Percentiles rank a stretch among this genome's conserved stretches.
Evolutionary conservation across 2,797 vertebrate genomes (phyloP).

Genomic region (Pantherophis alleghaniensis): DNA sequence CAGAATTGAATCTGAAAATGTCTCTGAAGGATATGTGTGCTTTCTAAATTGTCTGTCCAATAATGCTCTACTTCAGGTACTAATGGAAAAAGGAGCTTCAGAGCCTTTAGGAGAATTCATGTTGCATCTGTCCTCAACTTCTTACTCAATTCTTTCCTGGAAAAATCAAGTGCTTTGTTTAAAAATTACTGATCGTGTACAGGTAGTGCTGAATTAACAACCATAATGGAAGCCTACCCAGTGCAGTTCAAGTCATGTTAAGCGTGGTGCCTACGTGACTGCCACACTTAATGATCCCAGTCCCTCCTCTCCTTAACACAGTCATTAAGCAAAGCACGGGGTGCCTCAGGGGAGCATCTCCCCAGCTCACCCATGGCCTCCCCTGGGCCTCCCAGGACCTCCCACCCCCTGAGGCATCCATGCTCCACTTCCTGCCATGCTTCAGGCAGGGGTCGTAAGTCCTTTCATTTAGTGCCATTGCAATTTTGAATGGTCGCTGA

Average conservation of each 20-base stretch:
- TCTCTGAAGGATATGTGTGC: not conserved
- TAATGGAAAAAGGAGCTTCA: not conserved
- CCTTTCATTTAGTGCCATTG: not conserved
- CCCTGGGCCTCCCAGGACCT: not conserved
- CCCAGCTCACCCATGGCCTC: not conserved
- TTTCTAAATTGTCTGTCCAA: not conserved
- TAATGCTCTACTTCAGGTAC: not conserved
- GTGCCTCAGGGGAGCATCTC: not conserved
- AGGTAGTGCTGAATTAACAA: not conserved
- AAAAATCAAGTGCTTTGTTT: not conserved
- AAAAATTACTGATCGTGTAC: not conserved
- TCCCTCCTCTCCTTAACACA: not conserved
- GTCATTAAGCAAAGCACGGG: not conserved
- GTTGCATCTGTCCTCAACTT: not conserved
- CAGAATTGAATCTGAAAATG: not conserved
- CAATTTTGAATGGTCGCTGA: not conserved
- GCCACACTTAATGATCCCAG: not conserved
- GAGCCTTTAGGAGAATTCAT: not conserved
- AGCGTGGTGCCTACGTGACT: not conserved
- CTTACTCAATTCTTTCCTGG: not conserved
- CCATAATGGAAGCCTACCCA: not conserved
- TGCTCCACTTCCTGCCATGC: not conserved
- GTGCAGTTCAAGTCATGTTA: not conserved
- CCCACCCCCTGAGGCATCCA: not conserved
- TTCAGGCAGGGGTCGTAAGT: not conserved